Evolutionary conservation across 2,888 invertebrate genomes (phyloP), one percentile per base, ranked within the genome.

Genomic region (Chrysolina haemoptera): DNA sequence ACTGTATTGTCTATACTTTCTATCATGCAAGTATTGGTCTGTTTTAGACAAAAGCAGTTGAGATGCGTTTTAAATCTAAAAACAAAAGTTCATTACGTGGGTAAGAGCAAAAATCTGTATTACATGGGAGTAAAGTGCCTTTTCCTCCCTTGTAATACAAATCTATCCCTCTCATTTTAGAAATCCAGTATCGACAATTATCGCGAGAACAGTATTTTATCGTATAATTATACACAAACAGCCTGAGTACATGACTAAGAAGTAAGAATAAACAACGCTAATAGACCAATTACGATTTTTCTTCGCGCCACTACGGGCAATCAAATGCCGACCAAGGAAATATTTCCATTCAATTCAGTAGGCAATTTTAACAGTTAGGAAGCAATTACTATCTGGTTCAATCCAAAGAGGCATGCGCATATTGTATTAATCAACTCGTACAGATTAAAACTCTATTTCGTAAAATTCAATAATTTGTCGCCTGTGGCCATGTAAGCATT

Each of bases 391-490:
- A 59, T 59, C 59, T 59, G 59, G 35, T 59, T 59, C 35, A 59
- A 59, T 59, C 27, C 35, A 59, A 27, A 59, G 27, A n/a, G 59
- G 59, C 59, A 59, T 59, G 59, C 59, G 14, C 22, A 35, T 27
- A 59, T 22, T 59, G 27, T 59, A 59, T 59, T 59, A 59, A 59
- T 59, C 59, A 35, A 14, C 59, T 59, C n/a, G 18, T 16, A 16
- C 16, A 16, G 59, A 59, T 59, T 27, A 59, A 59, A 59, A 27
- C 27, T 27, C 12, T 59, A 35, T 59, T 59, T 59, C 27, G 27
- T 59, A 59, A 59, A 59, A 59, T 59, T 59, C 59, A 59, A 59
- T 59, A 59, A 59, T 59, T 59, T 59, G 59, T 59, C 59, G 59
- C 59, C 59, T 1, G 35, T n/a, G 59, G 59, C 59, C 16, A 9